Evolutionary conservation across 2,797 vertebrate genomes (phyloP), one percentile per base, ranked within the genome.

Genomic region (Myiothlypis coronata): DNA sequence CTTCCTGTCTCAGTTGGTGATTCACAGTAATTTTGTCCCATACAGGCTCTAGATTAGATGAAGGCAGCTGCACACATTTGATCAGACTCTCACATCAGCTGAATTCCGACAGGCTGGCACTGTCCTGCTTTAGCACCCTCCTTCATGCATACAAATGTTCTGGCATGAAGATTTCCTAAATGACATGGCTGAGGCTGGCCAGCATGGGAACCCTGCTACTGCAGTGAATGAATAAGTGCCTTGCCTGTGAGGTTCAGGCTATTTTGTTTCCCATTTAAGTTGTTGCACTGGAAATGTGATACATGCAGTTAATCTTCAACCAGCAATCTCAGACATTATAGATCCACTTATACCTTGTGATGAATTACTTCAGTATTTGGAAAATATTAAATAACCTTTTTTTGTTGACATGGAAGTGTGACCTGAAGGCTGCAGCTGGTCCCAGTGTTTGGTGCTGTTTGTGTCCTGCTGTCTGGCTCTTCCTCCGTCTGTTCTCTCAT

Each of bases 281-380:
- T 43, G 39, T 77, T 77, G 35, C 17, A 2, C 74, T 97, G 91
- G 97, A 97, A 98, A 98, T 23, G 13, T 1, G 75, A 97, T 97
- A 96, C 35, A 12, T 83, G 83, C 94, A 94, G 95, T 97, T 98
- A 98, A 97, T 97, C 97, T 97, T 96, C 96, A 93, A 60, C 53
- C 61, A 92, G 91, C 75, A 27, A 96, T 97, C 96, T 97, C 96
- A 97, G 97, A 96, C 68, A 4, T 96, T 97, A 96, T 88, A 97
- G 96, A 98, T 96, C 96, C 96, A 97, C 96, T 97, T 98, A 97
- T 93, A 87, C 89, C 46, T 94, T 87, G 95, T 97, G 97, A 97
- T 98, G 95, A 97, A 98, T 98, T 97, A 95, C 97, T 95, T 91
- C 94, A 95, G 92, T 92, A 96, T 97, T 97, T 97, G 97, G 93